phyloP scores from a whole-genome alignment of 1,140 invertebrate genomes.

The Apis laboriosa region DNA sequence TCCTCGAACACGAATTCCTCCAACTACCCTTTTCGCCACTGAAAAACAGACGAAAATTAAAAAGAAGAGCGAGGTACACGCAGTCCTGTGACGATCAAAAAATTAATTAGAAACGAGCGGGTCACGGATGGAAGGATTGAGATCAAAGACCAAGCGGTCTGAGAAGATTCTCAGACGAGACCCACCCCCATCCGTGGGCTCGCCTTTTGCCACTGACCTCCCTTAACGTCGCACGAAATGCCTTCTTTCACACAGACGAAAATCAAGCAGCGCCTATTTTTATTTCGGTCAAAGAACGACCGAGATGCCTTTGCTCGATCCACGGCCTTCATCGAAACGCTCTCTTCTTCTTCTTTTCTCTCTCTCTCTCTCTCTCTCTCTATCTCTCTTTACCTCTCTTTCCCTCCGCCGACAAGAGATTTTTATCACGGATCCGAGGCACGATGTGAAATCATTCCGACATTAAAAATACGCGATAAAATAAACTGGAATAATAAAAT shows the following conservation, averaged over 20 bases:
- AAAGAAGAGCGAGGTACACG: no score
- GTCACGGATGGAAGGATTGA: not conserved
- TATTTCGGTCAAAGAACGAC: slow-evolving; percentile 38
- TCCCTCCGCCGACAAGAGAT: not conserved
- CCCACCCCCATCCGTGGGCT: slow-evolving; percentile 18
- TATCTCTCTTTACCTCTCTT: not conserved
- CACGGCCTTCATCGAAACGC: not conserved
- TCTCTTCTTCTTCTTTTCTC: not conserved
- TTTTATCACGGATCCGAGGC: not conserved
- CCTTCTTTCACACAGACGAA: slow-evolving; percentile 35
- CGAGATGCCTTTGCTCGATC: slow-evolving; percentile 11
- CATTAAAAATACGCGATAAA: not conserved
- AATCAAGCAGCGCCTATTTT: slow-evolving; percentile 40
- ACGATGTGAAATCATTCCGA: not conserved
- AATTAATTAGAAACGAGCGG: slow-evolving; percentile 6
- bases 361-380: not conserved
- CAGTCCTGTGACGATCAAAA: not conserved
- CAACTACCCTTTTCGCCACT: not conserved
- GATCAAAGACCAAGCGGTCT: slow-evolving; percentile 9
- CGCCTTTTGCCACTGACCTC: slow-evolving; percentile 55
- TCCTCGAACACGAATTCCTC: not conserved
- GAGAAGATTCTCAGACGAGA: slow-evolving; percentile 38
- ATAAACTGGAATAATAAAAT: slow-evolving; percentile 12
- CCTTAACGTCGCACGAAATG: slow-evolving; percentile 40
- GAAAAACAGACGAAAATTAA: not conserved